Conservation (phyloP, 2,797 vertebrate genomes). For the Gymnoscopelus braueri region DNA sequence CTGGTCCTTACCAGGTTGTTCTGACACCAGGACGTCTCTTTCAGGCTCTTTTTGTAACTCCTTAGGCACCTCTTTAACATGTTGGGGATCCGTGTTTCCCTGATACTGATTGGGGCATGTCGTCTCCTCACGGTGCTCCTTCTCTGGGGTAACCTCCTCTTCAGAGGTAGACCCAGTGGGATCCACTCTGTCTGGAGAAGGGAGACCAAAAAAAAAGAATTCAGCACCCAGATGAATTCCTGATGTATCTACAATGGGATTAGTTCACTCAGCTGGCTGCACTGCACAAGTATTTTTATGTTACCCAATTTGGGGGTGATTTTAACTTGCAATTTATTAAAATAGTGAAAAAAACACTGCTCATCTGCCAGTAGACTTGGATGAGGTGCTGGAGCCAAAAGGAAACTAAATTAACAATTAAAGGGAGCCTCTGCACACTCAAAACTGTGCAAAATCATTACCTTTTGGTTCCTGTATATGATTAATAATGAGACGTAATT, state of each 20-base stretch:
- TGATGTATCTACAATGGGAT: background rate
- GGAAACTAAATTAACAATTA: too few relatives aligned
- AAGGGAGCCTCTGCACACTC: too few relatives aligned
- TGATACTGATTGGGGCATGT: background rate
- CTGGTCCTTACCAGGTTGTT: background rate
- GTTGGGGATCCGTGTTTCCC: background rate
- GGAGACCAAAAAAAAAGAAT: background rate
- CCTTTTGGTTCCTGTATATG: too few relatives aligned
- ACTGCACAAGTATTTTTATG: too few relatives aligned
- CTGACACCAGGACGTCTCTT: background rate
- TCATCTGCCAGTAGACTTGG: too few relatives aligned
- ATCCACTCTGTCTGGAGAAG: constrained; percentile 19
- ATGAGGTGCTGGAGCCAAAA: too few relatives aligned
- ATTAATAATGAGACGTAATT: too few relatives aligned
- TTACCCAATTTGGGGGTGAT: too few relatives aligned
- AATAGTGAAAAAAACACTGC: too few relatives aligned
- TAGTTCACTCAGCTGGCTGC: too few relatives aligned
- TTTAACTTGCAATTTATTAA: too few relatives aligned
- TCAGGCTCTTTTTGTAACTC: constrained; percentile 7
- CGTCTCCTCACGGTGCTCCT: constrained; percentile 6
- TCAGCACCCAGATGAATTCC: background rate
- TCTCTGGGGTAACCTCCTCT: background rate
- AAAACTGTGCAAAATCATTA: too few relatives aligned
- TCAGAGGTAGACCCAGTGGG: background rate
- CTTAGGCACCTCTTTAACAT: constrained; percentile 1